These are phyloP conservation scores for Meloidogyne exigua DNA, from an alignment of 1,140 invertebrate genomes.

Conservation along the genomic window DNA sequence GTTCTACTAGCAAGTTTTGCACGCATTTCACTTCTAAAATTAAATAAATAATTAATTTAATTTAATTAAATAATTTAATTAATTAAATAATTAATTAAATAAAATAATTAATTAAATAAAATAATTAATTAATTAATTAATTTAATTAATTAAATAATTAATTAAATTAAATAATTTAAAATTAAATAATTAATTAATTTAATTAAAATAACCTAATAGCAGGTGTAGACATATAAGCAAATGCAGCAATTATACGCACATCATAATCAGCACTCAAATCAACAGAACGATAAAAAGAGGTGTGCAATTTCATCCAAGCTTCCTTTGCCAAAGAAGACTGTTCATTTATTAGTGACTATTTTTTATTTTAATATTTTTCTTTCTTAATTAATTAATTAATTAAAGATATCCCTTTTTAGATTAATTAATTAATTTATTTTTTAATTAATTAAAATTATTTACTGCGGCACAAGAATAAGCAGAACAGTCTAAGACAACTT, in stretches of 20 bases:
- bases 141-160: not conserved
- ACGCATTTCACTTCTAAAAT: constrained; percentile 21
- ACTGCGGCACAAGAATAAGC: constrained; percentile 30
- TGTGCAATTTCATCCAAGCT: constrained; percentile 36
- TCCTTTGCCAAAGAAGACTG: constrained; percentile 26
- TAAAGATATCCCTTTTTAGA: too few relatives aligned
- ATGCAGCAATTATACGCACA: constrained; percentile 27
- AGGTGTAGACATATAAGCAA: constrained; percentile 34
- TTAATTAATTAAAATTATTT: not conserved
- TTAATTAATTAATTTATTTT: too few relatives aligned
- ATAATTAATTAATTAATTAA: too few relatives aligned
- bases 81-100: not conserved
- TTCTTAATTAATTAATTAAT: not conserved
- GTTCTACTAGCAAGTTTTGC: constrained; percentile 25
- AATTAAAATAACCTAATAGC: constrained; percentile 25
- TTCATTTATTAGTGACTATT: not conserved
- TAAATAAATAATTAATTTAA: not conserved
- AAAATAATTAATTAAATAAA: not conserved
- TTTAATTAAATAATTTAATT: not conserved
- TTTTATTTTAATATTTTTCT: not conserved
- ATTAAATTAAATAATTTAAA: not conserved
- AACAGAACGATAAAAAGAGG: constrained; percentile 25
- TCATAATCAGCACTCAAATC: constrained; percentile 28
- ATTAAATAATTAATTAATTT: not conserved
- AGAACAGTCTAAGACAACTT: constrained; percentile 30